A percentile compares a stretch with the other conserved stretches of the same genome.
Evolutionary conservation across 1,140 invertebrate genomes (phyloP).

Genomic region (Drosophila truncata): DNA sequence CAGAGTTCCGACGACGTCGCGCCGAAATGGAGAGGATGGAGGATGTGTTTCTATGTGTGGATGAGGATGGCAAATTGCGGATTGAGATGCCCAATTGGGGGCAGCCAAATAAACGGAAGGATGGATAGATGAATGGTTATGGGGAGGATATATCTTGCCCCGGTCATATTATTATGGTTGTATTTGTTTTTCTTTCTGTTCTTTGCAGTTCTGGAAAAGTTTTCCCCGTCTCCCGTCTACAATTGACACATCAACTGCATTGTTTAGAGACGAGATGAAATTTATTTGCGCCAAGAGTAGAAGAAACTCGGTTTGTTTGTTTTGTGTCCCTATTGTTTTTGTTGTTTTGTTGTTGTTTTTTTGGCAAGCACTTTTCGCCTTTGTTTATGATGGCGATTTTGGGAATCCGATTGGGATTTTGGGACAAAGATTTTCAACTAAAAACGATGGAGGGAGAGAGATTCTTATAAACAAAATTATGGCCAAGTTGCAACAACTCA

Average conservation of each 20-base stretch:
- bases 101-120: constrained; percentile 18
- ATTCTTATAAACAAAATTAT: constrained; percentile 68
- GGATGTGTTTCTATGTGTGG: constrained; percentile 5
- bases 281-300: constrained; percentile 51
- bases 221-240: constrained; percentile 28
- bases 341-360: constrained; percentile 6
- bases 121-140: constrained; percentile 9
- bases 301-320: constrained; percentile 27
- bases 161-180: constrained; percentile 27
- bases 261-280: constrained; percentile 66
- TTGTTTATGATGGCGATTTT: constrained; percentile 28
- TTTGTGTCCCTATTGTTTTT: not conserved
- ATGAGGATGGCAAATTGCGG: constrained; percentile 45
- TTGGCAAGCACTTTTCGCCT: constrained; percentile 32
- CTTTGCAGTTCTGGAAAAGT: constrained; percentile 14
- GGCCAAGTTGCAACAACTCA: constrained; percentile 34
- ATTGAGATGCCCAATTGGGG: constrained; percentile 31
- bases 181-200: not conserved
- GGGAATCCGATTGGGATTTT: constrained; percentile 27
- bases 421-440: constrained; percentile 13
- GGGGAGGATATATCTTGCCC: not conserved
- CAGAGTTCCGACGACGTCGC: constrained; percentile 6
- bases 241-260: constrained; percentile 72
- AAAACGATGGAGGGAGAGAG: not conserved
- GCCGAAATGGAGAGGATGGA: not conserved